Base-by-base conservation (phyloP, 2,113 vertebrate genomes). In the Nettapus auritus region DNA sequence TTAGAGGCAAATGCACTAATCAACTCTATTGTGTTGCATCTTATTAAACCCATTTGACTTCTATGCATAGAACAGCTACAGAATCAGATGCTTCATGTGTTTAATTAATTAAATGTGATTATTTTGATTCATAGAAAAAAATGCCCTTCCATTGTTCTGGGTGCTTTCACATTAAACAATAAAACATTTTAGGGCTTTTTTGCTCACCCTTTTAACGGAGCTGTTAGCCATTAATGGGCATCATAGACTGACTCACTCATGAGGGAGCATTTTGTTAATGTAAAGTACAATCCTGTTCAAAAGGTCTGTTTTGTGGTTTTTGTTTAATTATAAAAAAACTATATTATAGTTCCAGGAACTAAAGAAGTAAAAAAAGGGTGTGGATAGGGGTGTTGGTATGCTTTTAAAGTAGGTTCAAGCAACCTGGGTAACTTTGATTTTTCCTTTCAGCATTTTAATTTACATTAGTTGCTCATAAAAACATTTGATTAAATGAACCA, bases 81-180 rank as follows among this genome's bases (percentile, higher is more conserved):
- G 75, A 89, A 93, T 96, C 96, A 96, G 83, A 93, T 90, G 74
- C 9, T 94, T 38, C 88, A 66, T 90, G 77, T 66, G 79, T 92
- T 96, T 97, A 93, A 96, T 94, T 94, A 95, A 96, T 95, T 93
- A 93, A 96, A 94, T 89, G 50, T 95, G 88, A 96, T 95, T 93
- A 94, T 92, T 95, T 94, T 79, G 63, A 92, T 97, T 95, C 88
- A 91, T 21, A 88, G 86, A 79, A 91, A 94, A 95, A 96, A 52
- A 90, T 86, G 76, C 12, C 59, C 82, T 60, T 79, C 87, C 52
- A 97, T 96, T 97, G 95, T 96, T 95, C 63, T 74, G 69, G 66
- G 48, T 82, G 76, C 74, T 95, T 95, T 95, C 80, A 94, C 80
- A 9, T 93, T 91, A 91, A 96, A 97, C 95, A 96, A 95, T 97